Evolutionary conservation across 2,797 vertebrate genomes (phyloP), one percentile per base, ranked within the genome.

Genomic region (Argyrosomus regius): DNA sequence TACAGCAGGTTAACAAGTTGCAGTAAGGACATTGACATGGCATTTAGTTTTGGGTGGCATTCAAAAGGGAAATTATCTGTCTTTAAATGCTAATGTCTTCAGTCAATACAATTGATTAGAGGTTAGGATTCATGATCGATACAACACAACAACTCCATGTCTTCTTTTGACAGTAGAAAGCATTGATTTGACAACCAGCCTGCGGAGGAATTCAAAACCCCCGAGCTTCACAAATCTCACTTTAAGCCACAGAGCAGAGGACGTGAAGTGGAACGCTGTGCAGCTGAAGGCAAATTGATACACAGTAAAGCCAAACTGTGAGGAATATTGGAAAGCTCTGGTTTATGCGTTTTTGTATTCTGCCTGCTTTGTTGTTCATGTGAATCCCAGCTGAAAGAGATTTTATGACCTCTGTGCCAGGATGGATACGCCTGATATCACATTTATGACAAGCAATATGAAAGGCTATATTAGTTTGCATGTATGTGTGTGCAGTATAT

Each of bases 401-500:
- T 85, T 91, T 92, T 90, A 92, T 93, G 88, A 94, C 88, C 83
- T 91, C 76, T 71, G 88, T 78, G 81, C 72, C 85, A 67, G 60
- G 46, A 52, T 11, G 75, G 62, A 69, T 16, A 20, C 20, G 11
- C 67, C 31, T 67, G 50, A 20, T 56, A 53, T 39, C 11, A 8
- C 39, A 53, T 68, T 74, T 70, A 78, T 81, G 43, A 82, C 61
- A 81, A 76, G 72, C 31, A 72, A 82, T 90, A 89, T 84, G 49
- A 81, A 59, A 82, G 59, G 26, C 49, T 72, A 28, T 86, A 75
- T 87, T 22, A 78, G 60, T 80, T 63, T 56, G 41, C 45, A 26
- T 61, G 39, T 3, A 45, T 77, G 46, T 54, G 58, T 86, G 66
- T 45, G 18, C 57, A 56, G 58, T 48, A 35, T 78, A 50, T 49